phyloP scores from a whole-genome alignment of 2,888 invertebrate species.

The Nysson spinosus region DNA sequence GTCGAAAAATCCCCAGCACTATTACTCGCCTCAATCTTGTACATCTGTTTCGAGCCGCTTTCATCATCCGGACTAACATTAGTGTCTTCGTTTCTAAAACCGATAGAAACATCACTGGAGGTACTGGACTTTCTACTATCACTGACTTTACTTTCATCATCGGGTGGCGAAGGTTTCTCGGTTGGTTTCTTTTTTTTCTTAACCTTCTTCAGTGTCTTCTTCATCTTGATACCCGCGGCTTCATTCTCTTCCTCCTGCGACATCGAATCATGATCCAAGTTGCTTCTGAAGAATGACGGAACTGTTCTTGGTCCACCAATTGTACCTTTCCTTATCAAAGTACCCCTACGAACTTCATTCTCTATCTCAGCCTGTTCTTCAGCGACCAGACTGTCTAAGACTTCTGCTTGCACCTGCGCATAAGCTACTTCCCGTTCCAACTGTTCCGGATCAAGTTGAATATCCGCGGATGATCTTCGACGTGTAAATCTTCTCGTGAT shows the following conservation, averaged over 20 bases:
- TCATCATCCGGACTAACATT: not conserved
- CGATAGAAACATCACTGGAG: constrained; percentile 35
- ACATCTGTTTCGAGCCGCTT: constrained; percentile 40
- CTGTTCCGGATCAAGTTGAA: constrained; percentile 68
- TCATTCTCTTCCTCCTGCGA: constrained; percentile 45
- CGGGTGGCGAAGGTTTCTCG: constrained; percentile 34
- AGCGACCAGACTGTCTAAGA: constrained; percentile 72
- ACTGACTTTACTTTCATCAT: not conserved
- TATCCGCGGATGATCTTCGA: constrained; percentile 71
- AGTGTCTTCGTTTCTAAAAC: constrained; percentile 11
- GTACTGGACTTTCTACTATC: constrained; percentile 29
- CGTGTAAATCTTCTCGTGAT: constrained; percentile 72
- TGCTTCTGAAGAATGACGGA: constrained; percentile 9
- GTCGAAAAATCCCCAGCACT: constrained; percentile 73
- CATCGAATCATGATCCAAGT: constrained; percentile 21
- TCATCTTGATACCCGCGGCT: constrained; percentile 23
- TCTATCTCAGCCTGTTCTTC: constrained; percentile 74
- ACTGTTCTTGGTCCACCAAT: constrained; percentile 6
- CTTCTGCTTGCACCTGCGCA: constrained; percentile 73
- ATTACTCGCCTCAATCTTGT: constrained; percentile 71
- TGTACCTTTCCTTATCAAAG: constrained; percentile 54
- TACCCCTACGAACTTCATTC: constrained; percentile 66
- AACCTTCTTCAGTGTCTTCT: constrained; percentile 44
- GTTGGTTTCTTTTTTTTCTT: constrained; percentile 51
- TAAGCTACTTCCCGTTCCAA: constrained; percentile 68